Conservation (phyloP, 2,113 vertebrate species). For the Candoia aspera region DNA sequence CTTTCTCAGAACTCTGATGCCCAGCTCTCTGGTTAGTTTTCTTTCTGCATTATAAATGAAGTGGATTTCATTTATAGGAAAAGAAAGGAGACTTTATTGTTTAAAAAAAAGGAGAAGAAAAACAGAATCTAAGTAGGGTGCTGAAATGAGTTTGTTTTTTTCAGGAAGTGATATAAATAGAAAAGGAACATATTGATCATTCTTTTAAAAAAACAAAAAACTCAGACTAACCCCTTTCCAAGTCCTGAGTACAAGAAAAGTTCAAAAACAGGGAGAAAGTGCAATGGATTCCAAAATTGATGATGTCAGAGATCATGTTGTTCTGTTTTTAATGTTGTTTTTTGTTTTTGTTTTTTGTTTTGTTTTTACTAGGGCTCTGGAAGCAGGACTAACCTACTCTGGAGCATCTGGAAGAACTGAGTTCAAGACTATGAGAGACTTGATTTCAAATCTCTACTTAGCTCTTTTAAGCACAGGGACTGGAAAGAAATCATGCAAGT, state of each 20-base stretch:
- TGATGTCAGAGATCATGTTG: background rate
- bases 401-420: background rate
- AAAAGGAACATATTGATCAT: background rate
- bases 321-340: slow-evolving; percentile 1
- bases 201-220: background rate
- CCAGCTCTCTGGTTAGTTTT: background rate
- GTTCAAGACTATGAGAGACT: background rate
- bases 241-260: slow-evolving; percentile 1
- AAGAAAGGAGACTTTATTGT: background rate
- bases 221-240: background rate
- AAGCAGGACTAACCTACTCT: background rate
- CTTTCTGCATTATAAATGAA: background rate
- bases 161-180: slow-evolving; percentile 6
- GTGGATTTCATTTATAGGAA: no score
- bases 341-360: background rate
- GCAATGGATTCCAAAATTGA: background rate
- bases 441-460: background rate
- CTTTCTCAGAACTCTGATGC: background rate
- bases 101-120: background rate
- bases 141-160: background rate
- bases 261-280: background rate
- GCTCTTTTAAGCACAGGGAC: no score
- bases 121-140: background rate
- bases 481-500: no score
- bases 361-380: background rate